Percentiles rank a stretch among this genome's conserved stretches.
phyloP scores from a whole-genome alignment of 2,888 invertebrate species.

The Alcis repandata region DNA sequence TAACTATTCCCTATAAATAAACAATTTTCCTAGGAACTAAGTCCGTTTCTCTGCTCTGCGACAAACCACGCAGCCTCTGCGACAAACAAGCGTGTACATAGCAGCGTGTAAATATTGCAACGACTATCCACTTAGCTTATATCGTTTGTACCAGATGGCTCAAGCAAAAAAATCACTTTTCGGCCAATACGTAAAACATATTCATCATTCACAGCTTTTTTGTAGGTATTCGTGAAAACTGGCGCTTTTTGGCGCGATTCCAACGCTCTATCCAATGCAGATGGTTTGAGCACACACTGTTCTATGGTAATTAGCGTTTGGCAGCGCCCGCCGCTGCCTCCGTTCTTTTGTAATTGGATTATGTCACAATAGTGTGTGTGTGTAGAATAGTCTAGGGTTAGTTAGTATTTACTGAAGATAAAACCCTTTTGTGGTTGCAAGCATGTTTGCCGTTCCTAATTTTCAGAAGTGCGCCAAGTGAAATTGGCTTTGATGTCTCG shows the following conservation, averaged over 20 bases:
- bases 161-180: slow-evolving; percentile 5
- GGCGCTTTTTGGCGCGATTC: slow-evolving; percentile 55
- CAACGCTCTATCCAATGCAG: slow-evolving; percentile 62
- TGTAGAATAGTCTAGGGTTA: too few relatives aligned
- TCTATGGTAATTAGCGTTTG: slow-evolving; percentile 26
- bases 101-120: neutral
- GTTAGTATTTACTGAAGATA: neutral
- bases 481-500: neutral
- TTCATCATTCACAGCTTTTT: slow-evolving; percentile 12
- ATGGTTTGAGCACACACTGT: slow-evolving; percentile 44
- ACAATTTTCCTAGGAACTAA: too few relatives aligned
- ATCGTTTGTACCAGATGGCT: neutral
- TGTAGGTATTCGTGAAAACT: slow-evolving; percentile 18
- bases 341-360: slow-evolving; percentile 20
- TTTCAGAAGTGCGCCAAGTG: neutral
- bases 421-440: neutral
- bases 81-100: neutral
- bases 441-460: neutral
- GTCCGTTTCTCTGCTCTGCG: too few relatives aligned
- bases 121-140: neutral
- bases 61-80: too few relatives aligned
- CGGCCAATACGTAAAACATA: slow-evolving; percentile 1
- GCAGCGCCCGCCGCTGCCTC: slow-evolving; percentile 14
- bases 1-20: too few relatives aligned
- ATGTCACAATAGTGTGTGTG: slow-evolving; percentile 20